These are phyloP conservation scores for Agrotis exclamationis DNA, from an alignment of 2,888 invertebrate species.

Conservation along the genomic window DNA sequence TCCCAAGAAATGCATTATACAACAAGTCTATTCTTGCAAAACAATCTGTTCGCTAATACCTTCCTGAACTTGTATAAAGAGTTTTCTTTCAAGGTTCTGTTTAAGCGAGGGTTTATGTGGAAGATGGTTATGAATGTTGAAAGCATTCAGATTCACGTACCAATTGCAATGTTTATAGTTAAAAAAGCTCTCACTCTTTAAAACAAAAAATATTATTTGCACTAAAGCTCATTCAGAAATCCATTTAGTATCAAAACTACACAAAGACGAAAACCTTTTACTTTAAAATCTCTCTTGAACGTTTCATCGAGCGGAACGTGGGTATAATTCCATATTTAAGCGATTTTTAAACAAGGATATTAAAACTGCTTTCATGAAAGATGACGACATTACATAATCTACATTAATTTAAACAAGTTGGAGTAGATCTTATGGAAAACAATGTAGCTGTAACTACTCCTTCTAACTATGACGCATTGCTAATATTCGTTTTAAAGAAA, in stretches of 20 bases:
- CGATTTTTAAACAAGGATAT: constrained; percentile 28
- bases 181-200: background rate
- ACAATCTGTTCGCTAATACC: constrained; percentile 1
- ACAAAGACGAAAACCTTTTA: constrained; percentile 2
- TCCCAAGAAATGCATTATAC: constrained; percentile 16
- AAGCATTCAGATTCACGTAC: background rate
- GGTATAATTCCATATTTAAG: constrained; percentile 11
- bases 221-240: background rate
- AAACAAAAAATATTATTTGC: no score
- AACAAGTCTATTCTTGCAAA: constrained; percentile 23
- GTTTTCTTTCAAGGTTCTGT: background rate
- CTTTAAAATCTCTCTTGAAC: constrained; percentile 15
- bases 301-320: background rate
- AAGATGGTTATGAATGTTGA: background rate
- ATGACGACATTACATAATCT: no score
- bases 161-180: no score
- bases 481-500: background rate
- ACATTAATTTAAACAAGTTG: no score
- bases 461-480: background rate
- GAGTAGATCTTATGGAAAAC: background rate
- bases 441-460: background rate
- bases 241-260: background rate
- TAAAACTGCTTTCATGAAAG: background rate
- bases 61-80: background rate
- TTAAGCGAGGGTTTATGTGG: background rate